These are phyloP conservation scores for Ochropleura plecta DNA, from an alignment of 2,888 invertebrate genomes.

Conservation along the genomic window DNA sequence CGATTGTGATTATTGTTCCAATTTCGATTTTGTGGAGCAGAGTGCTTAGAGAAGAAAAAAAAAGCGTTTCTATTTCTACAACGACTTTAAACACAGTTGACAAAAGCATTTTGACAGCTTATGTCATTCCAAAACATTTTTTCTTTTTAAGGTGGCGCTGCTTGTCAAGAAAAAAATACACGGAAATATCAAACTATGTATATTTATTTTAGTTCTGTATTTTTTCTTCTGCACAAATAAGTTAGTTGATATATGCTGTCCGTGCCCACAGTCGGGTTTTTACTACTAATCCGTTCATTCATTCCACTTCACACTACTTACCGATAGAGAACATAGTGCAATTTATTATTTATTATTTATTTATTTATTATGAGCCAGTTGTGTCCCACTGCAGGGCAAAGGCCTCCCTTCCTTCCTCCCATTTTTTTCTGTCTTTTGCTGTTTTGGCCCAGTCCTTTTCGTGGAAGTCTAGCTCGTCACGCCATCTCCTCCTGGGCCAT, in stretches of 20 bases:
- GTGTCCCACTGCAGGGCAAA: too few species aligned
- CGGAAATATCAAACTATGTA: background rate
- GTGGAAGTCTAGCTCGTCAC: too few species aligned
- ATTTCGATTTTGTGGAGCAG: background rate
- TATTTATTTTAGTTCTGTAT: too few species aligned
- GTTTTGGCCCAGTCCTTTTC: too few species aligned
- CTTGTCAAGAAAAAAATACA: background rate
- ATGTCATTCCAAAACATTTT: background rate
- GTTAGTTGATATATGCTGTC: background rate
- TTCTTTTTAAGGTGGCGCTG: background rate
- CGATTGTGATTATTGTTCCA: background rate
- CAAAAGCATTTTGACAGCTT: background rate
- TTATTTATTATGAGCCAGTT: too few species aligned
- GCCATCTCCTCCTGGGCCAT: too few species aligned
- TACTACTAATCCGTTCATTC: background rate
- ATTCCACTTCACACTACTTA: background rate
- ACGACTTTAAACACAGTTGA: background rate
- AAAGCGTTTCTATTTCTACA: background rate
- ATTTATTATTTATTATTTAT: too few species aligned
- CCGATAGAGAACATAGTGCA: background rate
- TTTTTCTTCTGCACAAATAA: background rate
- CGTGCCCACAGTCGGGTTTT: background rate
- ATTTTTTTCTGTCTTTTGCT: too few species aligned
- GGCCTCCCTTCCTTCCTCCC: too few species aligned
- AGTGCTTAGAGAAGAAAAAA: background rate